Evolutionary conservation across 2,888 invertebrate species (phyloP).

Genomic region (Lapara coniferarum): DNA sequence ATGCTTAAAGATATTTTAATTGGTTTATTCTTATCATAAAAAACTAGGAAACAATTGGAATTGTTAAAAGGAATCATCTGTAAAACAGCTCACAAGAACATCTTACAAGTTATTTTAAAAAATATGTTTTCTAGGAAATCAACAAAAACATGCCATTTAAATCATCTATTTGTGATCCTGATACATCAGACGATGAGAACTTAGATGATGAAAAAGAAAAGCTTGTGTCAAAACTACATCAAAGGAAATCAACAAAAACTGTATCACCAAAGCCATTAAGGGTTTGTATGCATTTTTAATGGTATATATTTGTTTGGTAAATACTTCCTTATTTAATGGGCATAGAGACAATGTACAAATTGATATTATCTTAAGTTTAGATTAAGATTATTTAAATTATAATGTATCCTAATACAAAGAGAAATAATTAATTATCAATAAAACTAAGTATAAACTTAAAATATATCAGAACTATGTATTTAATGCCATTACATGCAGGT

Average conservation of each 20-base stretch:
- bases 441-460: no score
- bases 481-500: no score
- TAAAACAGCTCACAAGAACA: neutral
- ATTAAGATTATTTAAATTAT: no score
- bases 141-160: conserved; percentile 56
- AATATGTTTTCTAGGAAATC: conserved; percentile 54
- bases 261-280: conserved; percentile 64
- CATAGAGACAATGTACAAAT: neutral
- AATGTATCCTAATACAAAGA: no score
- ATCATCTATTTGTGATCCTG: conserved; percentile 81
- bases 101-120: neutral
- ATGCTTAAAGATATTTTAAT: no score
- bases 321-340: no score
- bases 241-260: conserved; percentile 52
- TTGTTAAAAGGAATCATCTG: no score
- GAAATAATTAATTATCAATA: no score
- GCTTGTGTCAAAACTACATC: conserved; percentile 43
- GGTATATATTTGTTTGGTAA: no score
- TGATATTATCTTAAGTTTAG: neutral
- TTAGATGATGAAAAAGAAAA: conserved; percentile 33
- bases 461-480: no score
- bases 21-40: no score
- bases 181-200: conserved; percentile 79
- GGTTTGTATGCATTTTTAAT: conserved; percentile 40
- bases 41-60: no score